Evolutionary conservation across 2,888 invertebrate species (phyloP).

Genomic region (Megaustenia siamemsis): DNA sequence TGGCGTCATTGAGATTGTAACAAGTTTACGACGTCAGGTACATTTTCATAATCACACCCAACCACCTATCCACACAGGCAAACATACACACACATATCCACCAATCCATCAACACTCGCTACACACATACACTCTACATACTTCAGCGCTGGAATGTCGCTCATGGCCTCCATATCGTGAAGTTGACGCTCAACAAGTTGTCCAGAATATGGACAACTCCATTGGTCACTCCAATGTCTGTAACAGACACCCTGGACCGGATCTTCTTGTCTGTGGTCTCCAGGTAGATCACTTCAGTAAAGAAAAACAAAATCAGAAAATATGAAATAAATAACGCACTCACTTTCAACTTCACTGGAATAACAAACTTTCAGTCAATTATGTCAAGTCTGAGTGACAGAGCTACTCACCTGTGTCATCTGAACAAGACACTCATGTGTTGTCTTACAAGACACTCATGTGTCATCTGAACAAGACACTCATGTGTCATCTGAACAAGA

Average conservation of each 20-base stretch:
- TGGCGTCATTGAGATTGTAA: no score
- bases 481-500: no score
- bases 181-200: slow-evolving; percentile 68
- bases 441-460: no score
- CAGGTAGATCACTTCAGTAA: slow-evolving; percentile 66
- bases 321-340: background rate
- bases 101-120: no score
- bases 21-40: no score
- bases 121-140: slow-evolving; percentile 38
- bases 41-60: background rate
- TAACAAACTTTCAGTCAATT: no score
- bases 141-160: slow-evolving; percentile 66
- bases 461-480: no score
- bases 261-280: slow-evolving; percentile 62
- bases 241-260: slow-evolving; percentile 61
- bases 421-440: no score
- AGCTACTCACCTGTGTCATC: no score
- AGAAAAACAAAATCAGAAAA: background rate
- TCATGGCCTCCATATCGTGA: slow-evolving; percentile 71
- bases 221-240: slow-evolving; percentile 72
- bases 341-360: background rate
- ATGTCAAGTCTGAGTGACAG: no score
- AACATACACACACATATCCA: background rate
- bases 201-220: slow-evolving; percentile 71
- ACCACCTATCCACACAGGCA: background rate